Conservation (phyloP, 2,797 vertebrate species). For the Neoniphon sammara region DNA sequence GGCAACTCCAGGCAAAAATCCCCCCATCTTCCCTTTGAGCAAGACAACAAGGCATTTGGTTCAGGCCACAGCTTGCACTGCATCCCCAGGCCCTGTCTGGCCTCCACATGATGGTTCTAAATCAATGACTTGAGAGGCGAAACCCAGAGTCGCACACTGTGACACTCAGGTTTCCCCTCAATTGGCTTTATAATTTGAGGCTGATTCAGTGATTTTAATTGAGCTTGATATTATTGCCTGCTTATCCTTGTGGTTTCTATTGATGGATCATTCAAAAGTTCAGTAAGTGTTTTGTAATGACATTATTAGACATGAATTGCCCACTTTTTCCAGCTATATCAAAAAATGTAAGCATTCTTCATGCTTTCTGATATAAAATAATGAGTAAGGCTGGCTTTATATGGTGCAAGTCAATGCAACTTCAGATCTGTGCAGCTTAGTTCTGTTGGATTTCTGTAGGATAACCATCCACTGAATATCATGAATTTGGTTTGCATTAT, state of each 20-base stretch:
- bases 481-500: no score
- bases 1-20: conserved; percentile 44
- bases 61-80: conserved; percentile 80
- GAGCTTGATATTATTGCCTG: conserved; percentile 16
- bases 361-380: neutral
- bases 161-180: conserved; percentile 58
- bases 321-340: neutral
- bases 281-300: neutral
- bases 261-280: neutral
- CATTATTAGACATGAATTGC: neutral
- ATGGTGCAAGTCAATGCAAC: no score
- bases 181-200: neutral
- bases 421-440: no score
- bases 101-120: conserved; percentile 78
- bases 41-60: conserved; percentile 82
- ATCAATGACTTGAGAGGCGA: conserved; percentile 75
- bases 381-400: neutral
- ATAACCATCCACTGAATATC: no score
- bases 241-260: neutral
- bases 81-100: conserved; percentile 80
- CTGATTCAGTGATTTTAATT: neutral
- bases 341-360: neutral
- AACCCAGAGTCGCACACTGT: conserved; percentile 54
- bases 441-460: no score
- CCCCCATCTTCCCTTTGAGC: conserved; percentile 61